Conservation (phyloP, 2,797 vertebrate species). For the Microhierax caerulescens region DNA sequence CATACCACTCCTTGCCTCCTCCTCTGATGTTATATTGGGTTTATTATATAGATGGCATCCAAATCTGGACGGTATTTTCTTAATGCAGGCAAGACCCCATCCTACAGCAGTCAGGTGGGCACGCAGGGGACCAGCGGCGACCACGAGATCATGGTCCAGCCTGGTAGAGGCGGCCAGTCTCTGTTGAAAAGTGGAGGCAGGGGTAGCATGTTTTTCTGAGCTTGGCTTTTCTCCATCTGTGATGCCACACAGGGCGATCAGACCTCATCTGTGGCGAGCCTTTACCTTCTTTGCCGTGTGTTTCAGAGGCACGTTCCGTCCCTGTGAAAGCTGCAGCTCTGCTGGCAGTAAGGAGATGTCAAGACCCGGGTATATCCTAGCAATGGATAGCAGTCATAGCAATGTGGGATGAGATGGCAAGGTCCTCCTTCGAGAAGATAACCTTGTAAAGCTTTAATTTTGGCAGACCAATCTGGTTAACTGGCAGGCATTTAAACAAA, state of each 20-base stretch:
- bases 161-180: no score
- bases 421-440: not conserved
- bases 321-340: rapidly evolving
- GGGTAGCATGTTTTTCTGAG: rapidly evolving
- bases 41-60: not conserved
- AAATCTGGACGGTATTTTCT: rapidly evolving
- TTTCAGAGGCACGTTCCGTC: not conserved
- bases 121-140: rapidly evolving
- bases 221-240: not conserved
- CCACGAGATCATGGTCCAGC: rapidly evolving
- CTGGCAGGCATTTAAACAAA: not conserved
- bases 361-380: not conserved
- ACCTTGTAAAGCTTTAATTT: not conserved
- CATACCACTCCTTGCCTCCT: not conserved
- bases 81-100: not conserved
- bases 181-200: not conserved
- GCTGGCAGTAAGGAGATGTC: not conserved
- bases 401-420: not conserved
- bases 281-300: not conserved
- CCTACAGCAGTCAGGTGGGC: rapidly evolving
- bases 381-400: rapidly evolving
- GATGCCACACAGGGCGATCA: not conserved
- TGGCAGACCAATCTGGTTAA: not conserved
- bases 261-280: rapidly evolving
- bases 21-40: not conserved